Percentiles rank a stretch among this genome's conserved stretches.
Evolutionary conservation across 2,797 vertebrate species (phyloP).

Genomic region (Microctenopoma lineatum): DNA sequence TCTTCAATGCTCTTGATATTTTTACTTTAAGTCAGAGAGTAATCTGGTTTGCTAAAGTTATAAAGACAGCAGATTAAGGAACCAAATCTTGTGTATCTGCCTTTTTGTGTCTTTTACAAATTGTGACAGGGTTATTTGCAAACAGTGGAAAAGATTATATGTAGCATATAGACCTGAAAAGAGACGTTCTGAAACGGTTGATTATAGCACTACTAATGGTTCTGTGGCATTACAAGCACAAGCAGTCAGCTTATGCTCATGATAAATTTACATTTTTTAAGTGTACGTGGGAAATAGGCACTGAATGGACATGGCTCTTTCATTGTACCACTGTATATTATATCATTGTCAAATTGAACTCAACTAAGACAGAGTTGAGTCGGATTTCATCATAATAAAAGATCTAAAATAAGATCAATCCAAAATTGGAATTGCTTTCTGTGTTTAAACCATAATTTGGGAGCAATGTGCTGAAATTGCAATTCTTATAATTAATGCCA

Average conservation of each 20-base stretch:
- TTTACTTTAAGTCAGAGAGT: constrained; percentile 32
- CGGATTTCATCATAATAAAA: constrained; percentile 14
- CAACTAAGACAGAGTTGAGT: background rate
- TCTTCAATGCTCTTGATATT: constrained; percentile 22
- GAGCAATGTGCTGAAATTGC: background rate
- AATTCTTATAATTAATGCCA: background rate
- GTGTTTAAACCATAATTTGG: background rate
- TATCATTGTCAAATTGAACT: constrained; percentile 5
- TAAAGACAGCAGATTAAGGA: constrained; percentile 36
- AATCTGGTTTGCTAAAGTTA: constrained; percentile 19
- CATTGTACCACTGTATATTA: constrained; percentile 11
- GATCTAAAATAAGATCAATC: constrained; percentile 4
- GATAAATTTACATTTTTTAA: constrained; percentile 1
- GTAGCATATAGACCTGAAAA: constrained; percentile 10
- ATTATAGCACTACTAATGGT: background rate
- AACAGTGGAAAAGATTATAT: constrained; percentile 23
- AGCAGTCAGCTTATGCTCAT: constrained; percentile 17
- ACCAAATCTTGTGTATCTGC: background rate
- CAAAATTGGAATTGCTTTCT: background rate
- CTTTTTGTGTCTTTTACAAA: constrained; percentile 9
- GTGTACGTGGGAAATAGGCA: constrained; percentile 20
- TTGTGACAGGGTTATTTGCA: constrained; percentile 27
- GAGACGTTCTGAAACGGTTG: constrained; percentile 7
- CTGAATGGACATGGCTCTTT: constrained; percentile 22
- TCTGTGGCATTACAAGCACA: constrained; percentile 12